Evolutionary conservation across 2,113 vertebrate species (phyloP), one percentile per base, ranked within the genome.

Genomic region (Peromyscus polionotus): DNA sequence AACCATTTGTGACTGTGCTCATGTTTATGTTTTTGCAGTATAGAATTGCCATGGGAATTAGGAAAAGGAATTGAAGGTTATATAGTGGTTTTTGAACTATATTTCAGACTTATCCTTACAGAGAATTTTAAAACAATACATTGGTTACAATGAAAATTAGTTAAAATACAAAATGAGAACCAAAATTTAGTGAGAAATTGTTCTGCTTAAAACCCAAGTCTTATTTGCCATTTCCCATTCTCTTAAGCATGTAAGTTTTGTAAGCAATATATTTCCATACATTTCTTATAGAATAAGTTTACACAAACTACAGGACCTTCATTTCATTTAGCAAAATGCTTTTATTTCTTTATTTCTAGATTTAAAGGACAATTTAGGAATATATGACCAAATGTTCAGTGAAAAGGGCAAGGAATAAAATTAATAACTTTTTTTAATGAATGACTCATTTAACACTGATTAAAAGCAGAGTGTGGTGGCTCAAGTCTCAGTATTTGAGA

Each of bases 1-100:
- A 96, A 96, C 97, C 88, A 87, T 97, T 97, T 98, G 94, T 97
- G 96, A 73, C 83, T 48, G 0, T 6, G 94, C 45, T 97, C 97
- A 95, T 90, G 96, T 95, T 98, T 81, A 95, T 96, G 94, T 5
- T 75, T 96, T 96, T 88, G 79, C 1, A 0, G 85, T 90, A 90
- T 90, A 85, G 75, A 95, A 97, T 57, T 96, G 39, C 84, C 93
- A 75, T 85, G 94, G 87, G 90, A 65, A 87, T 92, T 88, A 96
- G 92, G 70, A 81, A 92, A 57, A 67, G 36, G 85, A 97, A 80
- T n/a, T 75, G 87, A 95, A 96, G 91, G 84, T 88, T 94, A 68
- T 94, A 26, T 75, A 39, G 83, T 95, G 80, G 45, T 87, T 98
- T 90, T 85, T 94, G 70, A 94, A 86, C 96, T 91, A 87, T 19